Evolutionary conservation across 2,113 vertebrate species (phyloP), one percentile per base, ranked within the genome.

Genomic region (Miniopterus natalensis): DNA sequence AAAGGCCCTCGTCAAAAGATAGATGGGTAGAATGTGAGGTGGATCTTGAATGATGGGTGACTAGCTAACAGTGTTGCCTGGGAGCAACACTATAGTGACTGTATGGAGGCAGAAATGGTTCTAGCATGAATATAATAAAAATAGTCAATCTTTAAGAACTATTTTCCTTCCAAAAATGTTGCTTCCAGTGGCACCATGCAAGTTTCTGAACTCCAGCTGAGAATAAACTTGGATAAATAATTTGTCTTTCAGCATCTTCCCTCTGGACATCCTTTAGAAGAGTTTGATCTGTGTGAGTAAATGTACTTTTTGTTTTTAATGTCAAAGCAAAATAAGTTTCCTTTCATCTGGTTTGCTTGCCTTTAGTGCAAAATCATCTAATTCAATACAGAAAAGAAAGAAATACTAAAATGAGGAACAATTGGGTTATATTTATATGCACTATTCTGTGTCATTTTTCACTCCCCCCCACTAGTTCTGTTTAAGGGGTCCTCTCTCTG

Each of bases 401-500:
- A 79, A 96, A 73, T 57, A 81, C 45, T 75, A 49, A 95, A 90
- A 92, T 57, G 1, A 93, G 87, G 75, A 92, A n/a, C 77, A 92
- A 23, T 6, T 7, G 40, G 65, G 21, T 83, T 83, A 53, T 85
- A 51, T 95, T 12, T 0, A 15, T 8, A 47, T 0, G 1, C 86
- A 94, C 66, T 79, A 63, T 65, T 91, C 40, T 84, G 0, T 85
- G 0, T 0, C 1, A 36, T 8, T 81, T n/a, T 53, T 21, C 92
- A 49, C 21, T 12, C 40, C 5, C 61, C 49, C 11, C 0, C 53
- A 49, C 78, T n/a, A 31, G 29, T 73, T 51, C 78, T 73, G 53
- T 18, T 36, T 47, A 21, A 68, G 49, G 79, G 45, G 49, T 11
- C 23, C 53, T 51, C 55, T 92, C 9, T 49, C 9, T 12, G 78